Percentiles rank a stretch among this genome's conserved stretches.
Conservation (phyloP, 2,113 vertebrate species). For the Brachionichthys hirsutus region DNA sequence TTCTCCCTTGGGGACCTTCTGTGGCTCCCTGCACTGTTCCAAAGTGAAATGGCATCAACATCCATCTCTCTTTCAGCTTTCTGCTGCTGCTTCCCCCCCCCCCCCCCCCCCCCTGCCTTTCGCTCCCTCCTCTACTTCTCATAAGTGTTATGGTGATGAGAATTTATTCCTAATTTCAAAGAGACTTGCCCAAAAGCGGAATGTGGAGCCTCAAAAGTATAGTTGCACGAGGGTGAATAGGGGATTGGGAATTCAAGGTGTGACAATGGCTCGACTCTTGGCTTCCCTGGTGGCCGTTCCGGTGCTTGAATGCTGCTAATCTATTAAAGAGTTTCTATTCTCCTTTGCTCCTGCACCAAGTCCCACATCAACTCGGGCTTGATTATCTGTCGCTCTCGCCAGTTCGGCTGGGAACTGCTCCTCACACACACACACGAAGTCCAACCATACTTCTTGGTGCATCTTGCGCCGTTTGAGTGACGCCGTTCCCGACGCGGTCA, state of each 20-base stretch:
- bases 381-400: conserved; percentile 65
- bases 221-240: conserved; percentile 3
- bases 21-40: conserved; percentile 46
- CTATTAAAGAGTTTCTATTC: conserved; percentile 70
- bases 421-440: conserved; percentile 19
- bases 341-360: conserved; percentile 46
- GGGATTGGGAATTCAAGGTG: conserved; percentile 45
- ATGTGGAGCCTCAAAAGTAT: conserved; percentile 2
- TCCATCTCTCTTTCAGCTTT: conserved; percentile 17
- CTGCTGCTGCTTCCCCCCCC: conserved; percentile 9
- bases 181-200: conserved; percentile 12
- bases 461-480: conserved; percentile 5
- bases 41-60: conserved; percentile 48
- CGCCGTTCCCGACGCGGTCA: conserved; percentile 1
- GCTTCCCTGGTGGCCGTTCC: conserved; percentile 54
- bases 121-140: conserved; percentile 20
- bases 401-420: conserved; percentile 25
- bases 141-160: conserved; percentile 60
- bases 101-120: too few relatives aligned
- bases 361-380: conserved; percentile 60
- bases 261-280: conserved; percentile 41
- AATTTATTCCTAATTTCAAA: conserved; percentile 38
- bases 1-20: conserved; percentile 37
- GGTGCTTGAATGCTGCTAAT: conserved; percentile 62
- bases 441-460: conserved; percentile 4